Evolutionary conservation across 2,888 invertebrate species (phyloP).

Genomic region (Agrotis exclamationis): DNA sequence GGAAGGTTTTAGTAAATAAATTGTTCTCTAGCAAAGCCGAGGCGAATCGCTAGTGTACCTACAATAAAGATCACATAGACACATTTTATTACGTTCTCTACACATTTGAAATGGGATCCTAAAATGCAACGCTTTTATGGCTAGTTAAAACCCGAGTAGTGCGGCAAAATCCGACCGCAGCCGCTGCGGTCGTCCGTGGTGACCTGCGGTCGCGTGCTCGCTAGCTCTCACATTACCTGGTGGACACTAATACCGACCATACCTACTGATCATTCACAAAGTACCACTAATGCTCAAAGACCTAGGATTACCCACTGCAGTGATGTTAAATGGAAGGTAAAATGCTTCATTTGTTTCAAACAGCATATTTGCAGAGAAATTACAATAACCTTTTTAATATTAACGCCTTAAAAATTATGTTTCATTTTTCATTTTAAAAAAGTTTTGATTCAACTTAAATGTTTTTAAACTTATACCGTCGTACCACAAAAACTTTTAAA

Average conservation of each 20-base stretch:
- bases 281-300: background rate
- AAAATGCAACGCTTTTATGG: background rate
- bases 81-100: background rate
- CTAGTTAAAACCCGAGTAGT: conserved; percentile 16
- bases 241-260: background rate
- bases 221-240: conserved; percentile 31
- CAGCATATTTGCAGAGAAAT: background rate
- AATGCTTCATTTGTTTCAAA: background rate
- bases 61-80: background rate
- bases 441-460: too few relatives aligned
- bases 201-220: conserved; percentile 20
- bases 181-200: conserved; percentile 12
- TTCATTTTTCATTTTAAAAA: too few relatives aligned
- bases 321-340: background rate
- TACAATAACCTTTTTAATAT: too few relatives aligned
- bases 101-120: background rate
- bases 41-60: too few relatives aligned
- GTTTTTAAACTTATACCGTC: too few relatives aligned
- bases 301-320: background rate
- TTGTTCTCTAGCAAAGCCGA: too few relatives aligned
- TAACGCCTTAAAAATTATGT: too few relatives aligned
- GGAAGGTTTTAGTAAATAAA: too few relatives aligned
- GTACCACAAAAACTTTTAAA: too few relatives aligned
- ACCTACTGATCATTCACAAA: too few relatives aligned
- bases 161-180: conserved; percentile 40